phyloP scores from a whole-genome alignment of 92 coral and sea anemone genomes.

The Zoanthus gigantus region DNA sequence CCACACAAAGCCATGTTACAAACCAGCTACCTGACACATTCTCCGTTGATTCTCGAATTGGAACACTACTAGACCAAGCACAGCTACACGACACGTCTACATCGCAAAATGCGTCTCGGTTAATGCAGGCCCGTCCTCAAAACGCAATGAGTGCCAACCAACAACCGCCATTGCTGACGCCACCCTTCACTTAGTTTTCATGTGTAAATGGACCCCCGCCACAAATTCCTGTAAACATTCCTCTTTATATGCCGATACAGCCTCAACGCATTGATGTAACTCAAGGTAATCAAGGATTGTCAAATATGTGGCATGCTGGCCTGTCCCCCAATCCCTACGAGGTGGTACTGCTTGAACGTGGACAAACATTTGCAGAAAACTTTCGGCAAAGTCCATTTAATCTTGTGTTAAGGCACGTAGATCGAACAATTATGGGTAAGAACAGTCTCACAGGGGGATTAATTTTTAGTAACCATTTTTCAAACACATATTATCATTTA shows the following conservation, averaged over 20 bases:
- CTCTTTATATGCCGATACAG: conserved; percentile 5
- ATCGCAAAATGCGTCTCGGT: conserved; percentile 5
- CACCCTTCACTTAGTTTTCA: conserved; percentile 15
- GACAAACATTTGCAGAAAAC: conserved; percentile 14
- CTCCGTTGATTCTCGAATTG: conserved; percentile 24
- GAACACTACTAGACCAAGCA: conserved; percentile 5
- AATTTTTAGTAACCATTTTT: conserved; percentile 2
- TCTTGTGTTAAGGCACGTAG: not conserved
- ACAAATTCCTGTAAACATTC: conserved; percentile 23
- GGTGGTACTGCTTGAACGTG: conserved; percentile 30
- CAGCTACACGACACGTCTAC: conserved; percentile 8
- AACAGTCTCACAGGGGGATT: not conserved
- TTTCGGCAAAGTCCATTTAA: conserved; percentile 3
- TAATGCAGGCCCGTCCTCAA: conserved; percentile 1
- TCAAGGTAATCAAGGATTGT: conserved; percentile 10
- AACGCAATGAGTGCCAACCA: conserved; percentile 13
- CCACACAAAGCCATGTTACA: not conserved
- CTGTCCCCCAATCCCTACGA: conserved; percentile 23
- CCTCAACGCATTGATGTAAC: conserved; percentile 15
- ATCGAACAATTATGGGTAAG: not conserved
- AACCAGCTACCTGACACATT: not conserved
- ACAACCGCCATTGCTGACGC: conserved; percentile 18
- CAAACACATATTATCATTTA: not conserved
- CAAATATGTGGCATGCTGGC: conserved; percentile 28
- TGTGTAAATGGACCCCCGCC: conserved; percentile 13